These are phyloP conservation scores for Galaxias olidus DNA, from an alignment of 2,797 vertebrate species.

Conservation along the genomic window DNA sequence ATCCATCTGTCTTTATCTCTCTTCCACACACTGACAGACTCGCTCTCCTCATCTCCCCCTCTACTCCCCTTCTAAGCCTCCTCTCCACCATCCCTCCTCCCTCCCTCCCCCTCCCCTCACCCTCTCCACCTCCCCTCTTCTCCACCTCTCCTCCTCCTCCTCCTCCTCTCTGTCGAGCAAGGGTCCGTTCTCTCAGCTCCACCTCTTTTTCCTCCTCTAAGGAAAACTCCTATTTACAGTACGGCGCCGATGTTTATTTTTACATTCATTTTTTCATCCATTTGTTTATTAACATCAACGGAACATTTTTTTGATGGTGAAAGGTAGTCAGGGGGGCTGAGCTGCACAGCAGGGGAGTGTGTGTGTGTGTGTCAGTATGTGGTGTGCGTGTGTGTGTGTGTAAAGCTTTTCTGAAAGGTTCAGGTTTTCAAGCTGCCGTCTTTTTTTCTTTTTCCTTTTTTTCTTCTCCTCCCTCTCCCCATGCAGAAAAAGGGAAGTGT, in stretches of 20 bases:
- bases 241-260: conserved; percentile 51
- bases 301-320: conserved; percentile 18
- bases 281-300: conserved; percentile 37
- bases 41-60: conserved; percentile 23
- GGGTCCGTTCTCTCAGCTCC: neutral
- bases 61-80: conserved; percentile 5
- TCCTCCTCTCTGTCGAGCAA: neutral
- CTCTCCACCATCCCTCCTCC: conserved; percentile 45
- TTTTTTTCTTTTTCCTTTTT: conserved; percentile 38
- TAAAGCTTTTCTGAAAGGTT: conserved; percentile 27
- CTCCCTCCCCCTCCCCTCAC: conserved; percentile 20
- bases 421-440: conserved; percentile 43
- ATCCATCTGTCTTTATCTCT: conserved; percentile 25
- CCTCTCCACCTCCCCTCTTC: neutral
- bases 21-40: neutral
- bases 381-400: conserved; percentile 22
- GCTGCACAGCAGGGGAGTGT: conserved; percentile 17
- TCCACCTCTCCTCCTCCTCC: neutral
- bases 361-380: conserved; percentile 35
- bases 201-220: conserved; percentile 47
- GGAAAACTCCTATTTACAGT: conserved; percentile 41
- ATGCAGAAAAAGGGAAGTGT: conserved; percentile 78
- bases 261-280: conserved; percentile 44
- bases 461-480: conserved; percentile 56
- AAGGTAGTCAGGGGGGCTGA: conserved; percentile 29